These are phyloP conservation scores for Dolomedes plantarius DNA, from an alignment of 2,888 invertebrate genomes.

Conservation along the genomic window DNA sequence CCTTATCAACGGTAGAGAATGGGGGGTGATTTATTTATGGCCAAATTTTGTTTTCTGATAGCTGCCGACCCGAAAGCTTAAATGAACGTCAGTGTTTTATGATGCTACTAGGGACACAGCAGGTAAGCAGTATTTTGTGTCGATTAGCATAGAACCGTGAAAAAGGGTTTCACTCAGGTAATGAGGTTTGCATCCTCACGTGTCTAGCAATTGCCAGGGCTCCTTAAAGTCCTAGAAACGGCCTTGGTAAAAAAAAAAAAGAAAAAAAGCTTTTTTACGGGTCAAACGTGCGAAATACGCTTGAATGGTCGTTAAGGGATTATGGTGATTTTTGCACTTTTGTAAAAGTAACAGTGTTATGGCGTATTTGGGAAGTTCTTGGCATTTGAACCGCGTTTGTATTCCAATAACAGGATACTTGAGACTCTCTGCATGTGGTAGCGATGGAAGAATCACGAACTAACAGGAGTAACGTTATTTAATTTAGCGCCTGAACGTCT, in stretches of 20 bases:
- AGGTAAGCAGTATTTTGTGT: background rate
- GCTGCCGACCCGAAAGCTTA: conserved; percentile 11
- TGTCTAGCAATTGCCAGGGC: background rate
- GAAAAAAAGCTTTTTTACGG: background rate
- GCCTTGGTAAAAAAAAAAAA: background rate
- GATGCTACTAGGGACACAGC: conserved; percentile 4
- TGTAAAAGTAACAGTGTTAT: too few relatives aligned
- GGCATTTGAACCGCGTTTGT: too few relatives aligned
- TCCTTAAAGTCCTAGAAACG: background rate
- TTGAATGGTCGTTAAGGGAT: background rate
- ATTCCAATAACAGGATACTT: too few relatives aligned
- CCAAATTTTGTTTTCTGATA: conserved; percentile 33
- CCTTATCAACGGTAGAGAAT: conserved; percentile 38
- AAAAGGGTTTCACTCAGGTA: background rate
- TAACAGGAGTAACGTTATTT: too few relatives aligned
- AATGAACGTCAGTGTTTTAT: background rate
- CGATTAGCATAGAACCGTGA: conserved; percentile 31
- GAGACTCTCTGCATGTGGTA: too few relatives aligned
- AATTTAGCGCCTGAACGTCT: too few relatives aligned
- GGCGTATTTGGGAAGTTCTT: too few relatives aligned
- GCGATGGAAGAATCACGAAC: too few relatives aligned
- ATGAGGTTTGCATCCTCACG: background rate
- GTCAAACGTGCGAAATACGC: background rate
- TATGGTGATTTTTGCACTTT: background rate
- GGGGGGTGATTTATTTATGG: conserved; percentile 43